Conservation (phyloP, 2,797 vertebrate species). For the Stomatorhinus walkeri region DNA sequence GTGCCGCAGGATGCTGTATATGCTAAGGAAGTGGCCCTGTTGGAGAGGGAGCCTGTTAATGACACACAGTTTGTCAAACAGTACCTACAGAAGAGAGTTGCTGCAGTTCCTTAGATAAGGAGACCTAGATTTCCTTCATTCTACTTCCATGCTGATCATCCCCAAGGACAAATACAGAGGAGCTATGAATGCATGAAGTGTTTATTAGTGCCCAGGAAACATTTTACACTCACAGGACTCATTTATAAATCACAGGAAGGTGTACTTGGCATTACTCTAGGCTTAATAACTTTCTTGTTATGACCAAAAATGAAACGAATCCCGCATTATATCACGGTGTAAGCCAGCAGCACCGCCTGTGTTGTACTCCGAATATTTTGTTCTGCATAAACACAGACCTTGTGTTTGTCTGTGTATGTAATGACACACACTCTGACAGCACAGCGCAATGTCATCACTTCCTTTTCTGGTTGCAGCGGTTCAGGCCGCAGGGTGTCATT, state of each 20-base stretch:
- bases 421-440: neutral
- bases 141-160: neutral
- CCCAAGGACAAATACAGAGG: neutral
- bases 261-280: neutral
- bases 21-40: neutral
- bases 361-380: neutral
- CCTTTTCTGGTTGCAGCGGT: neutral
- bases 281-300: neutral
- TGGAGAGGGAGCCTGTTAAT: neutral
- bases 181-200: neutral
- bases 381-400: neutral
- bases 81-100: neutral
- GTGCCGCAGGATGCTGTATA: neutral
- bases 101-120: neutral
- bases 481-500: neutral
- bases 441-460: neutral
- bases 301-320: neutral
- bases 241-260: neutral
- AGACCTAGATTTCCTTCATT: neutral
- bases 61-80: neutral
- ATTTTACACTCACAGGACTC: neutral
- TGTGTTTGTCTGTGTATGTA: neutral
- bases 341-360: neutral
- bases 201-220: conserved; percentile 7
- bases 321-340: neutral